phyloP scores from a whole-genome alignment of 2,113 vertebrate species.

The Felis chaus region DNA sequence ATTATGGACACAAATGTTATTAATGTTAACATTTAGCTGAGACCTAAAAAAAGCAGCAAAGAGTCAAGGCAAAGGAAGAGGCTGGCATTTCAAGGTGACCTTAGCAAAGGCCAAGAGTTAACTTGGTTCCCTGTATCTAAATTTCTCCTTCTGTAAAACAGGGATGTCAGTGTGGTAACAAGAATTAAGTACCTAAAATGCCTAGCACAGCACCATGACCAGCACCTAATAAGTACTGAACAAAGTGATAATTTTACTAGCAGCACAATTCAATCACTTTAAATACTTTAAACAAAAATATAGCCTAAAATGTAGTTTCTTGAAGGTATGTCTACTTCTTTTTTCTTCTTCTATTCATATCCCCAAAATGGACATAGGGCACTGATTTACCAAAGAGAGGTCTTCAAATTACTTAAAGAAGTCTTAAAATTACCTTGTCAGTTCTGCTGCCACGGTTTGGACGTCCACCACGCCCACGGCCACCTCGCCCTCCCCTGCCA shows the following conservation, averaged over 20 bases:
- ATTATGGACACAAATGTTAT: background rate
- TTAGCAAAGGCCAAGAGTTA: background rate
- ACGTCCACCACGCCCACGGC: conserved; percentile 93
- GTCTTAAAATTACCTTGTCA: conserved; percentile 91
- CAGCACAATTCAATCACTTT: background rate
- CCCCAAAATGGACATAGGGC: background rate
- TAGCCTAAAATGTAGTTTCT: background rate
- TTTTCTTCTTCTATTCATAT: background rate
- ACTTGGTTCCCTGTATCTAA: background rate
- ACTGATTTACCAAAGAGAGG: background rate
- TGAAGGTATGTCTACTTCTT: background rate
- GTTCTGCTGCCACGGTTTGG: conserved; percentile 93
- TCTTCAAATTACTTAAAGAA: background rate
- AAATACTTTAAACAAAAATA: conserved; percentile 14
- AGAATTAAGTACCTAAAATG: background rate
- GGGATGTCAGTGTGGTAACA: background rate
- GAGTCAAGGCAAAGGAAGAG: background rate
- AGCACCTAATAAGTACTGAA: background rate
- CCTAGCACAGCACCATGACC: background rate
- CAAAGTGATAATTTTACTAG: background rate
- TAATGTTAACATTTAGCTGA: background rate
- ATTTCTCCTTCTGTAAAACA: background rate
- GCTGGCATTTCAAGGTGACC: background rate
- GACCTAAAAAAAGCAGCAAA: background rate
- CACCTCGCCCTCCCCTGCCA: conserved; percentile 94